A percentile compares a stretch with the other conserved stretches of the same genome.
Evolutionary conservation across 2,888 invertebrate genomes (phyloP).

Genomic region (Drosophila yooni): DNA sequence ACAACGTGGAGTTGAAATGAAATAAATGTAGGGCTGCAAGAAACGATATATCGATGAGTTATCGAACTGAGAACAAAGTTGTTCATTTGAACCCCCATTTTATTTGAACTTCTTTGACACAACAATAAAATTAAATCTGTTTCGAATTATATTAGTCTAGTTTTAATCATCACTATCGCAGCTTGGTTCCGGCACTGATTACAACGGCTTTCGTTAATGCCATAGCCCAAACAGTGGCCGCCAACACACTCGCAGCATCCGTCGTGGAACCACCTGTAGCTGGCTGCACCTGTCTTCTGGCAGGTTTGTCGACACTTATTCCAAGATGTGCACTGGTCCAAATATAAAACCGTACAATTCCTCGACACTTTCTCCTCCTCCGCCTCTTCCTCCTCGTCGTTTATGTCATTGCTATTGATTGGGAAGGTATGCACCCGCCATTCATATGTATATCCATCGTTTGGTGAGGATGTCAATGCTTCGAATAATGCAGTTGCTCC

Average conservation of each 20-base stretch:
- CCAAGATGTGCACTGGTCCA: constrained; percentile 95
- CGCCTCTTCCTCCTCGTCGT: constrained; percentile 83
- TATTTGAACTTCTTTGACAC: constrained; percentile 14
- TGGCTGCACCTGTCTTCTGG: constrained; percentile 75
- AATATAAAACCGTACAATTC: constrained; percentile 96
- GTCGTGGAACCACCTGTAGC: constrained; percentile 89
- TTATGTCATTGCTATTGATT: constrained; percentile 89
- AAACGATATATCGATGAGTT: constrained; percentile 21
- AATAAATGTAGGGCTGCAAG: constrained; percentile 34
- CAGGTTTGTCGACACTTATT: constrained; percentile 95
- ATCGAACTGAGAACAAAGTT: constrained; percentile 3
- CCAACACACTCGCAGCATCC: constrained; percentile 97
- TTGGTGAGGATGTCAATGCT: constrained; percentile 91
- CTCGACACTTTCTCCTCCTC: constrained; percentile 86
- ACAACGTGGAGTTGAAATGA: constrained; percentile 72
- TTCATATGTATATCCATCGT: constrained; percentile 88
- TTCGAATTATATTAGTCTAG: background rate
- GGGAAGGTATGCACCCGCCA: constrained; percentile 94
- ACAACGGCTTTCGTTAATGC: constrained; percentile 93
- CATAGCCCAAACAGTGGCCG: constrained; percentile 93
- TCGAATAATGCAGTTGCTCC: constrained; percentile 93
- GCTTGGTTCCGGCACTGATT: constrained; percentile 88
- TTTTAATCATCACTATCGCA: constrained; percentile 86
- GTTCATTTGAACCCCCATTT: constrained; percentile 9
- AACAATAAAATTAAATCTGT: constrained; percentile 17